Base-by-base conservation (phyloP, 2,888 invertebrate species). In the Tetragonisca angustula region DNA sequence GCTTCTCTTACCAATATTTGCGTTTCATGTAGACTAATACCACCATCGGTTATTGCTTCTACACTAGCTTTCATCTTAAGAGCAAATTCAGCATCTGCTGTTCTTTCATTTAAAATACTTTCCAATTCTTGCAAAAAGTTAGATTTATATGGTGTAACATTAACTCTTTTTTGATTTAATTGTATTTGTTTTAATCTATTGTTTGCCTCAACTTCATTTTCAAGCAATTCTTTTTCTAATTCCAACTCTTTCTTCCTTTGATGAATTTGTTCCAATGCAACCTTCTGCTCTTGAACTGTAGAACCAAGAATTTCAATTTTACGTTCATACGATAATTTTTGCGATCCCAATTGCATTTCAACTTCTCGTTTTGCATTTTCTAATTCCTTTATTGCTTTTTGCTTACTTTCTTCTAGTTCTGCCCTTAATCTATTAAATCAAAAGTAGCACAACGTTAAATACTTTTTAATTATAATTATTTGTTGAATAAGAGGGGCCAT, bases 71-170 rank as follows among this genome's bases (percentile, higher is more conserved):
- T 92, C 77, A 92, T 90, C 17, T 91, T 89, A 24, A 94, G 87
- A 0, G 92, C 94, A 43, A 88, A 91, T 78, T 94, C 93, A 2
- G 88, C 90, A 50, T 92, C 91, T 0, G 92, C 91, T 5, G 94
- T 92, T n/a, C 90, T 93, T 79, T 93, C 94, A 52, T 93, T 94
- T 54, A 96, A 91, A 76, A 96, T 94, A 74, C 92, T 94, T 91
- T 96, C 95, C 2, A 96, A 91, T 89, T 96, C 95, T 92, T 95
- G 93, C 32, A 95, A 90, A 89, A 96, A 96, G 90, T 95, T 95
- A 2, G 95, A 94, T 85, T 94, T 93, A 87, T 95, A 96, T 1
- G 95, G 95, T 0, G 95, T 94, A 21, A 95, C 85, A 73, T 89
- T 91, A 2, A 94, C 88, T 59, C 94, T 90, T 17, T 89, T 89